phyloP scores from a whole-genome alignment of 2,797 vertebrate species.

The Okamejei kenojei region DNA sequence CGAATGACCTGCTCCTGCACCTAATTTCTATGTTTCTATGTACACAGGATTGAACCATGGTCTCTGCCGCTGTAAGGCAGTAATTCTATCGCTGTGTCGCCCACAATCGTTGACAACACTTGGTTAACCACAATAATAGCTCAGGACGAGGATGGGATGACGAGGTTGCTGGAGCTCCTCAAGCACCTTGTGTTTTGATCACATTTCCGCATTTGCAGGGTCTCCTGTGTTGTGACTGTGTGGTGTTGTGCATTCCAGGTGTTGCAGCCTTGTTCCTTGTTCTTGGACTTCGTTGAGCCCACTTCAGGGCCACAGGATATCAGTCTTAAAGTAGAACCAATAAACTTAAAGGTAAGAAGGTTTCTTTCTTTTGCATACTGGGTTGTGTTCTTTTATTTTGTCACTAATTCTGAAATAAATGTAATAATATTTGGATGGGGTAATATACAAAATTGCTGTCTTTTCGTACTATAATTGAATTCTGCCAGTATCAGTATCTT shows the following conservation, averaged over 20 bases:
- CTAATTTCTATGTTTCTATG: no score
- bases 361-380: not conserved
- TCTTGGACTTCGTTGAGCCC: conserved; percentile 66
- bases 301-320: conserved; percentile 62
- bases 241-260: conserved; percentile 59
- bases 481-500: no score
- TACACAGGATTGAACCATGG: no score
- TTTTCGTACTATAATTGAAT: not conserved
- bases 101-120: no score
- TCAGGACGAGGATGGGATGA: no score
- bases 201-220: no score
- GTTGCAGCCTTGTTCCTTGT: conserved; percentile 76
- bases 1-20: no score
- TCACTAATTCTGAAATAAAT: not conserved
- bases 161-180: no score
- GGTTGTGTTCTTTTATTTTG: not conserved
- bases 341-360: conserved; percentile 75
- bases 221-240: not conserved
- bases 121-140: no score
- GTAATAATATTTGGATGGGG: not conserved
- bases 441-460: not conserved
- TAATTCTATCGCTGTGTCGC: no score
- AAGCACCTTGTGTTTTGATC: no score
- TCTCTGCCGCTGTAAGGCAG: no score
- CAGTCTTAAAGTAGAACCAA: conserved; percentile 69